A percentile compares a stretch with the other conserved stretches of the same genome.
These are phyloP conservation scores for Thumatha senex DNA, from an alignment of 2,888 invertebrate species.

Conservation along the genomic window DNA sequence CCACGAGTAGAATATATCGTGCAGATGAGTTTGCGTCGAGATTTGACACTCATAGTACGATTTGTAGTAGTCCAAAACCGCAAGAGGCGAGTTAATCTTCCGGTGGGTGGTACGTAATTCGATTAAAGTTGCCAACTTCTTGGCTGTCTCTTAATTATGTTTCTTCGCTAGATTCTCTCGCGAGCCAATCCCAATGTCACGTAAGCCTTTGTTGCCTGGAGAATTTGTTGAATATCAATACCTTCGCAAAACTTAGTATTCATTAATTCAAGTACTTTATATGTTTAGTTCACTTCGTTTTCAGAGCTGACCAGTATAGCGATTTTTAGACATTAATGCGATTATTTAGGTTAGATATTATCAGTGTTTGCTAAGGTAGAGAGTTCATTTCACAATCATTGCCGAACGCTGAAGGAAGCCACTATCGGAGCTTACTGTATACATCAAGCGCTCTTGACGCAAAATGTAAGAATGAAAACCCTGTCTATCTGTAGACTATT, in stretches of 20 bases:
- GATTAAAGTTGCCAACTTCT: constrained; percentile 63
- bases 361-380: too few relatives aligned
- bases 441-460: too few relatives aligned
- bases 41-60: constrained; percentile 8
- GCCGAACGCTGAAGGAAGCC: too few relatives aligned
- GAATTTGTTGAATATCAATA: constrained; percentile 34
- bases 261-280: constrained; percentile 7
- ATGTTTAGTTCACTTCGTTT: not conserved
- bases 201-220: constrained; percentile 35
- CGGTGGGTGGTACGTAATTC: constrained; percentile 55
- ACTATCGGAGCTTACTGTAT: too few relatives aligned
- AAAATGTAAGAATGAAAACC: too few relatives aligned
- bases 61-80: constrained; percentile 34
- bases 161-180: constrained; percentile 39
- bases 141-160: constrained; percentile 54
- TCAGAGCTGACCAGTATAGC: too few relatives aligned
- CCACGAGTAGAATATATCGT: too few relatives aligned
- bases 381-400: too few relatives aligned
- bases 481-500: too few relatives aligned
- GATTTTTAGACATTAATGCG: too few relatives aligned
- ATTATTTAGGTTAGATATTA: too few relatives aligned
- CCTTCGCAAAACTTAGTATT: constrained; percentile 31
- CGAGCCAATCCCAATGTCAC: constrained; percentile 36
- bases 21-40: constrained; percentile 19
- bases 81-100: constrained; percentile 50